A percentile compares a stretch with the other conserved stretches of the same genome.
phyloP scores from a whole-genome alignment of 92 coral and sea anemone species.

The Parazoanthus swiftii region DNA sequence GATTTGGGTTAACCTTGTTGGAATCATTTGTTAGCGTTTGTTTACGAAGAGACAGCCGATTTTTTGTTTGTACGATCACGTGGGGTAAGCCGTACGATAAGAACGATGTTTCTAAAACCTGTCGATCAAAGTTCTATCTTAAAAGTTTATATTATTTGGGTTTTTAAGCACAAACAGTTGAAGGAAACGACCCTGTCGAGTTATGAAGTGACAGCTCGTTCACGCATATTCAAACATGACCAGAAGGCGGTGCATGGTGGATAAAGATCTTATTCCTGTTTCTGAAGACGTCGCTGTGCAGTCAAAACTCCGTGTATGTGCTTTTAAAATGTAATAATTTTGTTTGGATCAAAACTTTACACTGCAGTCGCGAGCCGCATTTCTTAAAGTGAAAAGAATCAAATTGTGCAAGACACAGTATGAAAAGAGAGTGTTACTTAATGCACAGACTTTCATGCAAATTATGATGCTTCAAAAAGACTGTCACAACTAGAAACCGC shows the following conservation, averaged over 20 bases:
- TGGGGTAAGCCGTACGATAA: not conserved
- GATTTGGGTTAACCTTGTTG: not conserved
- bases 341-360: not conserved
- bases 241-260: not conserved
- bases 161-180: not conserved
- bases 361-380: no score
- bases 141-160: not conserved
- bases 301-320: no score
- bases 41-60: no score
- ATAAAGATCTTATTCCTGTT: not conserved
- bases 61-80: no score
- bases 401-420: no score
- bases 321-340: no score
- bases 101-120: not conserved
- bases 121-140: no score
- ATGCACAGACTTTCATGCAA: not conserved
- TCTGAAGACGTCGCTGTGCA: no score
- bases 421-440: no score
- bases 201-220: not conserved
- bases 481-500: constrained; percentile 29
- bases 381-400: no score
- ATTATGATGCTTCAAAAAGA: not conserved
- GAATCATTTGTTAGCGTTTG: not conserved
- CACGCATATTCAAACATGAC: not conserved
- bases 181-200: not conserved